Evolutionary conservation across 1,140 invertebrate species (phyloP).

Genomic region (Sycophila sp.): DNA sequence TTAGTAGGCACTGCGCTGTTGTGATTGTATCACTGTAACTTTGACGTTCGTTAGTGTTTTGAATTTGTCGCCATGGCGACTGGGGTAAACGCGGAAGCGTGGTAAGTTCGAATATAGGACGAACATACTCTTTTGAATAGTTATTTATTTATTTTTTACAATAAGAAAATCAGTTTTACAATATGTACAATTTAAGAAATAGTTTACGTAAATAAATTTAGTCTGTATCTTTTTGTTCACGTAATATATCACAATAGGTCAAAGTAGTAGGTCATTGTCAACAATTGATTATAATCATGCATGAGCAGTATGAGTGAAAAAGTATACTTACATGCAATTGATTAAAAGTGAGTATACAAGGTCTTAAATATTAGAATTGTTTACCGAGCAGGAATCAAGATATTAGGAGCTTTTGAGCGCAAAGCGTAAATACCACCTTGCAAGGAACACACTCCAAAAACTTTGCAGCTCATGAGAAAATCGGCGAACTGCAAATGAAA

Average conservation of each 20-base stretch:
- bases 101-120: not conserved
- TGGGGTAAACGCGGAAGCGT: not conserved
- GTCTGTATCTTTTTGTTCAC: constrained; percentile 6
- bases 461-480: constrained; percentile 74
- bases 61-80: constrained; percentile 42
- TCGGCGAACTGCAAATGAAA: constrained; percentile 72
- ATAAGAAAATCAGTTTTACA: constrained; percentile 28
- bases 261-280: not conserved
- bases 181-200: constrained; percentile 12
- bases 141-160: no score
- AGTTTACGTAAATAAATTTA: constrained; percentile 14
- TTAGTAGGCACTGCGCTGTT: constrained; percentile 3
- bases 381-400: constrained; percentile 60
- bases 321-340: not conserved
- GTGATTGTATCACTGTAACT: not conserved
- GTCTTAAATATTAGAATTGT: not conserved
- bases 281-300: not conserved
- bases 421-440: constrained; percentile 78
- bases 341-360: not conserved
- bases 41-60: constrained; percentile 38
- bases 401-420: constrained; percentile 72
- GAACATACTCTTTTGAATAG: no score
- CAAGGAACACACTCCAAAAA: constrained; percentile 75
- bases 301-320: not conserved
- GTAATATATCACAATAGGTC: constrained; percentile 7